These are phyloP conservation scores for Plecotus auritus DNA, from an alignment of 2,113 vertebrate genomes.

Conservation along the genomic window DNA sequence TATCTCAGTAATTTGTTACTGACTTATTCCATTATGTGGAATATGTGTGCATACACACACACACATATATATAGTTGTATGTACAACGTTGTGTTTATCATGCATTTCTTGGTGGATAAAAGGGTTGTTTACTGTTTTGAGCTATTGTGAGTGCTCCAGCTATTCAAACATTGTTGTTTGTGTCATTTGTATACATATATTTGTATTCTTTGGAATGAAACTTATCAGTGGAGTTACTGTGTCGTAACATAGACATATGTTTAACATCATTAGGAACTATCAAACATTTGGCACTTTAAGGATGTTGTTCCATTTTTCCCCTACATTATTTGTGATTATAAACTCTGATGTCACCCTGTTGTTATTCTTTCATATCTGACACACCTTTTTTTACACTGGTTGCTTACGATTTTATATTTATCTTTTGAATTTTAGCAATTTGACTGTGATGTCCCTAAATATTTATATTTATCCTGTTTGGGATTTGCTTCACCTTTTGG, in stretches of 20 bases:
- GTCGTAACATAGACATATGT: background rate
- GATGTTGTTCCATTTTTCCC: background rate
- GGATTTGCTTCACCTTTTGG: background rate
- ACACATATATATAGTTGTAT: background rate
- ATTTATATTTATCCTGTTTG: background rate
- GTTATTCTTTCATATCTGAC: background rate
- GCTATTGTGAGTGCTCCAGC: background rate
- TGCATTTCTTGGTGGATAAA: background rate
- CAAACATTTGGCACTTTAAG: background rate
- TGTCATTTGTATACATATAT: background rate
- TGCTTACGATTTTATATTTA: background rate
- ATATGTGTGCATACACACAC: background rate
- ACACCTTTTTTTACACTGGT: background rate
- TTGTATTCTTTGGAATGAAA: background rate
- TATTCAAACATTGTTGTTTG: background rate
- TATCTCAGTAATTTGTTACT: background rate
- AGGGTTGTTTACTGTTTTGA: background rate
- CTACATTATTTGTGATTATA: background rate
- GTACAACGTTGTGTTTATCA: background rate
- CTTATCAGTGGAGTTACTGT: background rate
- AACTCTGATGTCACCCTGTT: background rate
- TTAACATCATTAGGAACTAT: background rate
- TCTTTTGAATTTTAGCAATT: background rate
- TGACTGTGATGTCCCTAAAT: background rate
- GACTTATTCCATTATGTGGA: background rate